Evolutionary conservation across 53 echinoderm and acorn worm species (phyloP).

Genomic region (Stichopus horrens): DNA sequence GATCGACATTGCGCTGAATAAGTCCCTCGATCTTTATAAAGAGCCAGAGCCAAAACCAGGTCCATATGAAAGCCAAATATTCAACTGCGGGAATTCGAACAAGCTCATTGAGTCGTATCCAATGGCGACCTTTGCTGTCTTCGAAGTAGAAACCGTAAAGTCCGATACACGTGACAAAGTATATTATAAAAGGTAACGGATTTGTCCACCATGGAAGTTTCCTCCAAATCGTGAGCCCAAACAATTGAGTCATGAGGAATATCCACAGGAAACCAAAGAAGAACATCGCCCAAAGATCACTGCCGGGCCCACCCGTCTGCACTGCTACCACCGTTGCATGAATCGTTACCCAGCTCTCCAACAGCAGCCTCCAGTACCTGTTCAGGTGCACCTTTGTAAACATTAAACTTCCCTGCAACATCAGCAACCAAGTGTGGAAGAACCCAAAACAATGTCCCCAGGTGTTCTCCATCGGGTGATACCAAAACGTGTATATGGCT

Average conservation of each 20-base stretch:
- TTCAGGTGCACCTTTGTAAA: conserved; percentile 66
- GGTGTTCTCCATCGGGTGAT: conserved; percentile 68
- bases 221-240: conserved; percentile 57
- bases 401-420: conserved; percentile 67
- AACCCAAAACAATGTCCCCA: conserved; percentile 54
- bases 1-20: not conserved
- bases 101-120: conserved; percentile 67
- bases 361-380: conserved; percentile 60
- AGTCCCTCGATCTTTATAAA: conserved; percentile 62
- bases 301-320: conserved; percentile 46
- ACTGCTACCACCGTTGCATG: conserved; percentile 55
- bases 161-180: not conserved
- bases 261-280: conserved; percentile 61
- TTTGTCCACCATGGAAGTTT: conserved; percentile 41
- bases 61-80: conserved; percentile 57
- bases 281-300: conserved; percentile 48
- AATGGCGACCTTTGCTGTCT: conserved; percentile 67
- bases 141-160: conserved; percentile 46
- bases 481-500: conserved; percentile 58
- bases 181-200: conserved; percentile 34
- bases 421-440: conserved; percentile 51
- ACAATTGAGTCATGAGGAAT: conserved; percentile 50
- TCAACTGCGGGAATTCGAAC: conserved; percentile 76
- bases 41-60: conserved; percentile 63
- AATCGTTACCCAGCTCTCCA: conserved; percentile 61